phyloP scores from a whole-genome alignment of 1,140 invertebrate species.

The Brachionus paranguensis region DNA sequence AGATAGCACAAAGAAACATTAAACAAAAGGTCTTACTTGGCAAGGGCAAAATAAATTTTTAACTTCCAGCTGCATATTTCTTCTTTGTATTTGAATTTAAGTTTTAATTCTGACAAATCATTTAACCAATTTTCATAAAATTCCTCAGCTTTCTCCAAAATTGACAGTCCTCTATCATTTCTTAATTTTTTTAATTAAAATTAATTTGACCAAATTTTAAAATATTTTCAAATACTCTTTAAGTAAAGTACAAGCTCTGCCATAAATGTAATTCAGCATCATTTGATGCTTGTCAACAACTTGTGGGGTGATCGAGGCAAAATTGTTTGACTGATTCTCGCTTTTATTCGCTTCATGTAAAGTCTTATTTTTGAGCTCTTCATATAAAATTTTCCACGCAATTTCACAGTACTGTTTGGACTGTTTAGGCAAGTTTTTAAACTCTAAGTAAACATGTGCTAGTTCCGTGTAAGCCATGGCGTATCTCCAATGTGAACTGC shows the following conservation, averaged over 20 bases:
- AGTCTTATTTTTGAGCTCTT: neutral
- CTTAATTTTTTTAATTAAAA: neutral
- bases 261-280: conserved; percentile 12
- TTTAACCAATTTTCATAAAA: neutral
- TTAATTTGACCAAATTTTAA: neutral
- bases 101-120: neutral
- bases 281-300: conserved; percentile 8
- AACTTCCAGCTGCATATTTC: neutral
- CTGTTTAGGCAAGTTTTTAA: neutral
- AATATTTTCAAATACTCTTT: neutral
- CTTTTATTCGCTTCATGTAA: neutral
- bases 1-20: too few species aligned
- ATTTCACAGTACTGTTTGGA: conserved; percentile 4
- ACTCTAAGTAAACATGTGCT: neutral
- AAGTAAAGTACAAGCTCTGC: neutral
- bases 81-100: neutral
- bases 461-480: conserved; percentile 9
- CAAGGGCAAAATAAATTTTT: conserved; percentile 11
- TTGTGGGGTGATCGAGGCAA: neutral
- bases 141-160: neutral
- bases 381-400: neutral
- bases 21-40: neutral
- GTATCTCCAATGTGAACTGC: neutral
- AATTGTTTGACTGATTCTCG: neutral
- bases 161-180: neutral